Percentiles rank a stretch among this genome's conserved stretches.
These are phyloP conservation scores for Champsocephalus gunnari DNA, from an alignment of 2,797 vertebrate species.

Conservation along the genomic window DNA sequence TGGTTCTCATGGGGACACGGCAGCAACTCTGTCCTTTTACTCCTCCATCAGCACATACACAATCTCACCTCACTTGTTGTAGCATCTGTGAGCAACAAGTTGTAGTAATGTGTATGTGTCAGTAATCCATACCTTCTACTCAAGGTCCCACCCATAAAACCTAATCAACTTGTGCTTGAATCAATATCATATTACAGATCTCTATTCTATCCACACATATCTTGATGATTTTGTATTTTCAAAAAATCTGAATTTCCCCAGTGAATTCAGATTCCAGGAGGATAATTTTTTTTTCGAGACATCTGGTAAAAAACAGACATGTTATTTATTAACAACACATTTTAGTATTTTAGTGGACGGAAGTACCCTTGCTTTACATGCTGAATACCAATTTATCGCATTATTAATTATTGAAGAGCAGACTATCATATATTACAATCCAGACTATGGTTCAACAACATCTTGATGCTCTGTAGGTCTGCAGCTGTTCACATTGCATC, in stretches of 20 bases:
- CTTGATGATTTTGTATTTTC: not conserved
- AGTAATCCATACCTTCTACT: not conserved
- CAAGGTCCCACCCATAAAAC: not conserved
- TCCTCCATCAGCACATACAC: constrained; percentile 12
- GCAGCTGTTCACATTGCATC: not conserved
- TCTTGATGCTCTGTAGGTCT: not conserved
- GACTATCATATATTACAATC: not conserved
- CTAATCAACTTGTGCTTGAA: not conserved
- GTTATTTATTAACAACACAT: not conserved
- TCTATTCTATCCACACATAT: not conserved
- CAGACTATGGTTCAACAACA: not conserved
- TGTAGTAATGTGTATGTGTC: not conserved
- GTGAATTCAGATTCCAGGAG: not conserved
- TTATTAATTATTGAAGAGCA: not conserved
- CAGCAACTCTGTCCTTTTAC: constrained; percentile 36
- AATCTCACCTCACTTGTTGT: not conserved
- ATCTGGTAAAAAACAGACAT: not conserved
- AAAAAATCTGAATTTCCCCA: not conserved
- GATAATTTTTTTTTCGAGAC: not conserved
- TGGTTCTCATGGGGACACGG: constrained; percentile 59
- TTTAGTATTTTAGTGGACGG: not conserved
- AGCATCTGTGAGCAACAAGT: constrained; percentile 17
- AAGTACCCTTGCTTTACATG: not conserved
- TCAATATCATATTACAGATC: not conserved
- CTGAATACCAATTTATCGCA: not conserved